These are phyloP conservation scores for Drosophila greeni DNA, from an alignment of 2,888 invertebrate species.

Conservation along the genomic window DNA sequence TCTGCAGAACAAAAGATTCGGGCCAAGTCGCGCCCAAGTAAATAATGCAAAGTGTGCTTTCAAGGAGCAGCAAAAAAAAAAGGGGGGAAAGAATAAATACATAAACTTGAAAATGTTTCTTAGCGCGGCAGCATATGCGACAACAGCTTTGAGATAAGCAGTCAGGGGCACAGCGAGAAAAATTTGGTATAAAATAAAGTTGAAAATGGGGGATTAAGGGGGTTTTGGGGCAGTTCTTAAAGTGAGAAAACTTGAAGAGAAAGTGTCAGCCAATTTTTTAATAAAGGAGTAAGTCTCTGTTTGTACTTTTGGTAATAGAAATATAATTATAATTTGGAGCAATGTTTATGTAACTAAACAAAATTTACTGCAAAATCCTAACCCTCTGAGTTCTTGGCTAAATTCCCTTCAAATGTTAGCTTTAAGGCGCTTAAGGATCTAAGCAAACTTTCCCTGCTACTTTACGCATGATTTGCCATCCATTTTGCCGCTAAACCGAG, in stretches of 20 bases:
- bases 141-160: slow-evolving; percentile 19
- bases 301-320: not conserved
- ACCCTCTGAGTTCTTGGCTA: not conserved
- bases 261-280: rapidly evolving
- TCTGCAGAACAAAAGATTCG: slow-evolving; percentile 36
- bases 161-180: slow-evolving; percentile 1
- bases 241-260: not conserved
- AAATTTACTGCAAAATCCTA: not conserved
- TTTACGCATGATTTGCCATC: slow-evolving; percentile 65
- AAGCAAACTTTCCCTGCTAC: slow-evolving; percentile 54
- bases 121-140: slow-evolving; percentile 32
- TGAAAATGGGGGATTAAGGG: not conserved
- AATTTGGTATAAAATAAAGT: not conserved
- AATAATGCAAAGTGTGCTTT: slow-evolving; percentile 30
- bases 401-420: not conserved
- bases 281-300: not conserved
- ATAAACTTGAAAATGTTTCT: slow-evolving; percentile 37
- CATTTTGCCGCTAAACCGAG: slow-evolving; percentile 27
- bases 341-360: not conserved
- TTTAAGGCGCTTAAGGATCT: slow-evolving; percentile 27
- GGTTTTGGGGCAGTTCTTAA: not conserved
- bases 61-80: not conserved
- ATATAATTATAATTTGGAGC: too few relatives aligned
- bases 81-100: slow-evolving; percentile 23
- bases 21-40: slow-evolving; percentile 33